Evolutionary conservation across 2,888 invertebrate species (phyloP), one percentile per base, ranked within the genome.

Genomic region (Phengaris alcon): DNA sequence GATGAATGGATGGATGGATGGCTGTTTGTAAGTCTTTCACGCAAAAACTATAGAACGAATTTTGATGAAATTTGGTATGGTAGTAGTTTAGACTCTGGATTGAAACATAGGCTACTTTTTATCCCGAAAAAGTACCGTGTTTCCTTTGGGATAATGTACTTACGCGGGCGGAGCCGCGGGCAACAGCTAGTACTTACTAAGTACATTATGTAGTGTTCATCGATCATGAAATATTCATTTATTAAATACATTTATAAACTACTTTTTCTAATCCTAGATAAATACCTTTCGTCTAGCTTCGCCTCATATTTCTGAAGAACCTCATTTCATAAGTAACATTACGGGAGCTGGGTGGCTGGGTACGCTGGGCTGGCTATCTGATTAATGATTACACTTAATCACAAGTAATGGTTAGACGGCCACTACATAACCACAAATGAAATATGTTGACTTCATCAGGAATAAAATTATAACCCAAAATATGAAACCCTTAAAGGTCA

Each of bases 311-410:
- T 22, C 51, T 22, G 70, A 51, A 22, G 51, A 70, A 52, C 10
- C 12, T 51, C 70, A 70, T 70, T 70, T 22, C 52, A 22, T 22
- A 70, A 51, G 52, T 70, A 70, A 70, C 70, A 22, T 52, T 73
- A 68, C 73, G 75, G 68, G 73, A 73, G 51, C 68, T 69, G 15
- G 8, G 48, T 70, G 52, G 59, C 52, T 55, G 76, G 74, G 76
- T 44, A 64, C 70, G 77, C 75, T 74, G 78, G 79, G 75, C 69
- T 83, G 82, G 79, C 82, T 80, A 82, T 84, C 83, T 89, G 87
- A 89, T 87, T 84, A 86, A 89, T 88, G 84, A 80, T 80, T 83
- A 84, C 84, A 83, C 83, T 89, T 88, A 87, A 89, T 88, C 89
- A 88, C 51, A 70, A 70, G 48, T 70, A 70, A 70, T 70, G 70